Percentiles rank a stretch among this genome's conserved stretches.
phyloP scores from a whole-genome alignment of 2,797 vertebrate species.

The Jordanella pulchra region DNA sequence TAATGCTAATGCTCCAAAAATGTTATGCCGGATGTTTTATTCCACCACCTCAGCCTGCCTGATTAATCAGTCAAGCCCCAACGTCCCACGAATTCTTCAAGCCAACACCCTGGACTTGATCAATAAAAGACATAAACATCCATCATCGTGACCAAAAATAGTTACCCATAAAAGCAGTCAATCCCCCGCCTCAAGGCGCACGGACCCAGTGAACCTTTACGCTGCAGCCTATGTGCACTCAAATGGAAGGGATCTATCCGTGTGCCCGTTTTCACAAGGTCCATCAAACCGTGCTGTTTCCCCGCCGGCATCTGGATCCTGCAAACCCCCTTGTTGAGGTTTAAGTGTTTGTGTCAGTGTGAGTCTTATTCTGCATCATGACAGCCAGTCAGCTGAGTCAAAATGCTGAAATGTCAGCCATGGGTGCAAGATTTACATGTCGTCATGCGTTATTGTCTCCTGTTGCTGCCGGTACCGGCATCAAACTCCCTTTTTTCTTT shows the following conservation, averaged over 20 bases:
- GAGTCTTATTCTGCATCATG: constrained; percentile 39
- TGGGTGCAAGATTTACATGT: constrained; percentile 66
- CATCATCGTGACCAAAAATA: constrained; percentile 79
- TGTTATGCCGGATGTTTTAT: constrained; percentile 63
- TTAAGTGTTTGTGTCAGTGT: constrained; percentile 15
- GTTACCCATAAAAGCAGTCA: constrained; percentile 71
- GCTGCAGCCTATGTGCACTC: constrained; percentile 41
- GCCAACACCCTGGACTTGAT: constrained; percentile 63
- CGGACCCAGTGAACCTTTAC: constrained; percentile 56
- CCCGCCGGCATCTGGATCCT: constrained; percentile 45
- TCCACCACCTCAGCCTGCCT: constrained; percentile 49
- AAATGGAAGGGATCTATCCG: constrained; percentile 31
- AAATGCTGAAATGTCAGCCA: constrained; percentile 66
- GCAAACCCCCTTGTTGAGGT: constrained; percentile 27
- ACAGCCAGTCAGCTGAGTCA: constrained; percentile 65
- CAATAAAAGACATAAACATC: constrained; percentile 79
- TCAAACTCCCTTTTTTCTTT: constrained; percentile 61
- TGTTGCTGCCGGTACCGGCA: constrained; percentile 64
- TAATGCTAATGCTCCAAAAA: constrained; percentile 71
- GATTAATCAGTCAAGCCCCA: constrained; percentile 66
- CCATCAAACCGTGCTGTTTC: constrained; percentile 49
- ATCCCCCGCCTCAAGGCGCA: constrained; percentile 54
- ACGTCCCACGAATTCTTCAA: constrained; percentile 54
- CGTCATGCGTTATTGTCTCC: constrained; percentile 71
- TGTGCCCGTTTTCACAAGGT: constrained; percentile 38